These are phyloP conservation scores for Fregetta grallaria DNA, from an alignment of 2,113 vertebrate species.

Conservation along the genomic window DNA sequence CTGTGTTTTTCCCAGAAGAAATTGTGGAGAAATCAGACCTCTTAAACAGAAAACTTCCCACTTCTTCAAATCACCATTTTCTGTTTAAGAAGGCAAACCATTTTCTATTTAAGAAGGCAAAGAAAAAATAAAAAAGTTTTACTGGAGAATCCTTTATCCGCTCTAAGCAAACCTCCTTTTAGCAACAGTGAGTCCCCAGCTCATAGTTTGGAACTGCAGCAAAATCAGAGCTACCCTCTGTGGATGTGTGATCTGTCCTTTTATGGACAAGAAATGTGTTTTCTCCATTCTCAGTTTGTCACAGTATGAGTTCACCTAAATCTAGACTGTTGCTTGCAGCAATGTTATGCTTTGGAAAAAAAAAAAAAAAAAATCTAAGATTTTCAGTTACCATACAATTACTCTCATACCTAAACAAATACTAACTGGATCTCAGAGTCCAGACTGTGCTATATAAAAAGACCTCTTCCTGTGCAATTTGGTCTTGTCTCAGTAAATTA, in stretches of 20 bases:
- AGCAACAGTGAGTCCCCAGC: constrained; percentile 24
- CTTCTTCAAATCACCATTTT: not conserved
- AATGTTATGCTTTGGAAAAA: not conserved
- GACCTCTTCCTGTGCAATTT: not conserved
- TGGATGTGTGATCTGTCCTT: constrained; percentile 58
- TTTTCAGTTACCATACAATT: constrained; percentile 22
- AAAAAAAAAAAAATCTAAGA: not conserved
- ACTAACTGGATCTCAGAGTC: not conserved
- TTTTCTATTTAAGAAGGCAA: not conserved
- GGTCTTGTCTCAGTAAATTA: not conserved
- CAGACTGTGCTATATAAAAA: not conserved
- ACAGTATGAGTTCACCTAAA: constrained; percentile 61
- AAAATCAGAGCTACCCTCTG: constrained; percentile 49
- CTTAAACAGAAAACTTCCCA: not conserved
- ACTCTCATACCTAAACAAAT: constrained; percentile 33
- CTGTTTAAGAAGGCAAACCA: not conserved
- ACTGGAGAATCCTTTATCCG: not conserved
- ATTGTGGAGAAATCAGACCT: not conserved
- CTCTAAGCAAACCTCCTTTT: not conserved
- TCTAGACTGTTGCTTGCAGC: constrained; percentile 49
- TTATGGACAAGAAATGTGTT: constrained; percentile 73
- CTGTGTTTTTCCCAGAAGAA: not conserved
- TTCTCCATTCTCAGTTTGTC: constrained; percentile 65
- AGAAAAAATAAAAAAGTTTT: not conserved
- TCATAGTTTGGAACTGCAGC: constrained; percentile 39